phyloP scores from a whole-genome alignment of 2,797 vertebrate genomes.

The Lagothrix lagotricha region DNA sequence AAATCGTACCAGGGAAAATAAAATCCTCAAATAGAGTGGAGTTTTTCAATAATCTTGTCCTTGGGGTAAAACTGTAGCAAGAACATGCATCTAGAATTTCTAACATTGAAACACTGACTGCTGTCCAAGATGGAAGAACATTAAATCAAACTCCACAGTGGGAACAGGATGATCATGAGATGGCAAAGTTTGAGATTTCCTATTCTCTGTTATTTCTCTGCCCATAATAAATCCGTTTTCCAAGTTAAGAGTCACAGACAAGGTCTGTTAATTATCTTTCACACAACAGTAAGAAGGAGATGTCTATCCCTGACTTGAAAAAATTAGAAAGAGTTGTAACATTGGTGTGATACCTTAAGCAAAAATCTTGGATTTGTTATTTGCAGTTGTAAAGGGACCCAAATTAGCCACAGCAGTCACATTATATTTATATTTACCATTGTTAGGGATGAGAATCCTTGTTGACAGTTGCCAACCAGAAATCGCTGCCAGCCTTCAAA shows the following conservation, averaged over 20 bases:
- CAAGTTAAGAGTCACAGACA: background rate
- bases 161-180: background rate
- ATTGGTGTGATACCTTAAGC: background rate
- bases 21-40: background rate
- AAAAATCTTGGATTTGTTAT: background rate
- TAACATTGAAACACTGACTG: background rate
- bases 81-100: constrained; percentile 19
- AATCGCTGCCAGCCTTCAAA: background rate
- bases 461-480: background rate
- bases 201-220: background rate
- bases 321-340: background rate
- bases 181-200: background rate
- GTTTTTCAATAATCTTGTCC: background rate
- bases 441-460: background rate
- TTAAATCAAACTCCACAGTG: background rate
- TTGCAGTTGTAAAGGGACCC: background rate
- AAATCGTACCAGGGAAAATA: background rate
- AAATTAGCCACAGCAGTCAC: background rate
- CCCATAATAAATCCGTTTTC: constrained; percentile 10
- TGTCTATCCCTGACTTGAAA: background rate
- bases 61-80: background rate
- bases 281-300: background rate
- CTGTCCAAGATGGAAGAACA: background rate
- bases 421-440: background rate
- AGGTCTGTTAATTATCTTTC: constrained; percentile 31